These are phyloP conservation scores for Seriola aureovittata DNA, from an alignment of 2,113 vertebrate genomes.

Conservation along the genomic window DNA sequence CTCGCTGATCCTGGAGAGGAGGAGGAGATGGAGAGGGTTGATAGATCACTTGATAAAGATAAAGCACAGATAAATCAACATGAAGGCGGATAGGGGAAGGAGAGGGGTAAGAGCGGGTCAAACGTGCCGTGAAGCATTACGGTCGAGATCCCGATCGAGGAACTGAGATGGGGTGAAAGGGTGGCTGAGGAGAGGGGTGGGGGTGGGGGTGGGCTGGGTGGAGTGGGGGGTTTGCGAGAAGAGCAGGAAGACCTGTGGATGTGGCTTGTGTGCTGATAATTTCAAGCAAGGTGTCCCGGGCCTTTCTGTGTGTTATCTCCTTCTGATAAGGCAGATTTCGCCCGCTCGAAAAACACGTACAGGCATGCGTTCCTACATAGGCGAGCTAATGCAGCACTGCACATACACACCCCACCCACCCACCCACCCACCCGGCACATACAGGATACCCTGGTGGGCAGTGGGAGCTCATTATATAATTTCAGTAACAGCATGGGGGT, in stretches of 20 bases:
- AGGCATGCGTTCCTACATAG: neutral
- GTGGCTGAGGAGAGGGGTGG: neutral
- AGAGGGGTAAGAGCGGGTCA: conserved; percentile 60
- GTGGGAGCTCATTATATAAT: conserved; percentile 80
- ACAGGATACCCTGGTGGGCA: conserved; percentile 49
- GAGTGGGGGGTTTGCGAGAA: neutral
- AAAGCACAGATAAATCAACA: conserved; percentile 78
- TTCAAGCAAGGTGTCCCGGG: conserved; percentile 56
- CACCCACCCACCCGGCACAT: neutral
- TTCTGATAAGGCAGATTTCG: conserved; percentile 55
- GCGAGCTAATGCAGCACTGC: neutral
- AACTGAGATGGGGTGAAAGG: conserved; percentile 9
- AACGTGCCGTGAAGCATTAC: conserved; percentile 61
- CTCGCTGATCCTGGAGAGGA: conserved; percentile 58
- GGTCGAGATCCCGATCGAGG: conserved; percentile 70
- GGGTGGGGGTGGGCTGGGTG: neutral
- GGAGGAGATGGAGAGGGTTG: conserved; percentile 62
- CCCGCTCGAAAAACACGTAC: neutral
- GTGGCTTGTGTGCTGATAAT: conserved; percentile 60
- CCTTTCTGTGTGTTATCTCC: conserved; percentile 65
- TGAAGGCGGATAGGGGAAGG: conserved; percentile 56
- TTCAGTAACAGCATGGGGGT: conserved; percentile 75
- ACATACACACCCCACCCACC: neutral
- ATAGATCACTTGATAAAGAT: conserved; percentile 77
- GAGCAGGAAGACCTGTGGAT: conserved; percentile 54